phyloP scores from a whole-genome alignment of 2,888 invertebrate genomes.

The Cantharis rufa region DNA sequence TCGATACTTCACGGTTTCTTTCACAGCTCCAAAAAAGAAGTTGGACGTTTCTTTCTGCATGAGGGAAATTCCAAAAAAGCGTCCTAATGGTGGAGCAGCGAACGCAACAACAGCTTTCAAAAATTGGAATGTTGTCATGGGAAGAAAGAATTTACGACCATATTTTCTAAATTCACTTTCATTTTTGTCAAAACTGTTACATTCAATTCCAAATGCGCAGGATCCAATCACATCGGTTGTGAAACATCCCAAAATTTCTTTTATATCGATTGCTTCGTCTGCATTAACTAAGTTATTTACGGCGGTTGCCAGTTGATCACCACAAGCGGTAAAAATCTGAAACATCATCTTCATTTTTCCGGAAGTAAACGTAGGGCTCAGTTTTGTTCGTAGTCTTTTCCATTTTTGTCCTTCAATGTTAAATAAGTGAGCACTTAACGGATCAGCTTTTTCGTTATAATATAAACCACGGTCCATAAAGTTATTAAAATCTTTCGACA shows the following conservation, averaged over 20 bases:
- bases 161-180: constrained; percentile 55
- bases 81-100: constrained; percentile 54
- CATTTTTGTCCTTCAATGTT: constrained; percentile 60
- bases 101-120: constrained; percentile 51
- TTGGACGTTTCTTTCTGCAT: constrained; percentile 35
- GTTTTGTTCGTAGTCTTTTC: constrained; percentile 62
- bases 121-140: constrained; percentile 34
- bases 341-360: constrained; percentile 69
- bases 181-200: constrained; percentile 58
- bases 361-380: constrained; percentile 66
- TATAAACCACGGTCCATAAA: constrained; percentile 66
- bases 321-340: constrained; percentile 60
- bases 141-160: constrained; percentile 25
- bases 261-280: constrained; percentile 50
- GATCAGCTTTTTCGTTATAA: constrained; percentile 61
- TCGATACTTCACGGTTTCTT: constrained; percentile 39
- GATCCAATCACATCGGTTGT: constrained; percentile 61
- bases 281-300: constrained; percentile 39
- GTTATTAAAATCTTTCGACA: constrained; percentile 62
- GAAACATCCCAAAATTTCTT: constrained; percentile 54
- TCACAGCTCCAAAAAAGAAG: constrained; percentile 42
- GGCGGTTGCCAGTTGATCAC: constrained; percentile 56
- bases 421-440: constrained; percentile 61
- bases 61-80: constrained; percentile 30
- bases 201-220: constrained; percentile 62